phyloP scores from a whole-genome alignment of 1,140 invertebrate species.

The Scaptomyza graminum region DNA sequence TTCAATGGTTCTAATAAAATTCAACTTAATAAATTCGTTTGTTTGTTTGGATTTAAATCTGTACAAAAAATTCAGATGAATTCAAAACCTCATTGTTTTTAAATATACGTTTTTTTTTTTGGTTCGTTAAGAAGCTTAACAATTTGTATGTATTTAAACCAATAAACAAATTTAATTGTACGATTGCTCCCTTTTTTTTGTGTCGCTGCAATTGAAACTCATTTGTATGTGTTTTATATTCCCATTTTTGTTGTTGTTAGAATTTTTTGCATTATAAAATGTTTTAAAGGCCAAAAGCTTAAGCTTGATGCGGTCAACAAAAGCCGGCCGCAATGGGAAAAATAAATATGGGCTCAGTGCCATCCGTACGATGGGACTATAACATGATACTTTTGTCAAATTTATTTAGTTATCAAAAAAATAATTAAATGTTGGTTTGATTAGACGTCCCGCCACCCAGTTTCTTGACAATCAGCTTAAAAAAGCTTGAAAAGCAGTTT shows the following conservation, averaged over 20 bases:
- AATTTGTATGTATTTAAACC: constrained; percentile 57
- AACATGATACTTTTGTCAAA: no score
- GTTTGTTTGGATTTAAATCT: background rate
- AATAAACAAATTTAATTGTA: constrained; percentile 65
- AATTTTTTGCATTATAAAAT: constrained; percentile 49
- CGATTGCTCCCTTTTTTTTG: constrained; percentile 35
- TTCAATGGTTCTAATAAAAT: background rate
- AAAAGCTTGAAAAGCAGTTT: no score
- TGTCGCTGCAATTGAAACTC: constrained; percentile 30
- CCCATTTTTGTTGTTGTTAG: constrained; percentile 35
- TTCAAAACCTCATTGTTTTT: background rate
- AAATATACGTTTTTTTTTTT: background rate
- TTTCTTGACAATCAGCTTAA: no score
- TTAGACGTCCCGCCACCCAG: no score
- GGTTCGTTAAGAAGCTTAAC: constrained; percentile 35
- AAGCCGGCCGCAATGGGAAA: constrained; percentile 54
- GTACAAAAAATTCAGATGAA: background rate
- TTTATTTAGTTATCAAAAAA: background rate
- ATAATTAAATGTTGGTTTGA: background rate
- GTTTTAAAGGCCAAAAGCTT: constrained; percentile 61
- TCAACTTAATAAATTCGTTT: constrained; percentile 2
- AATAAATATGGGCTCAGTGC: constrained; percentile 53
- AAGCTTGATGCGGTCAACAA: constrained; percentile 56
- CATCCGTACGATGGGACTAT: constrained; percentile 7
- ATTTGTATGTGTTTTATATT: constrained; percentile 19